Percentiles rank a stretch among this genome's conserved stretches.
Evolutionary conservation across 2,888 invertebrate species (phyloP).

Genomic region (Epinotia brunnichana): DNA sequence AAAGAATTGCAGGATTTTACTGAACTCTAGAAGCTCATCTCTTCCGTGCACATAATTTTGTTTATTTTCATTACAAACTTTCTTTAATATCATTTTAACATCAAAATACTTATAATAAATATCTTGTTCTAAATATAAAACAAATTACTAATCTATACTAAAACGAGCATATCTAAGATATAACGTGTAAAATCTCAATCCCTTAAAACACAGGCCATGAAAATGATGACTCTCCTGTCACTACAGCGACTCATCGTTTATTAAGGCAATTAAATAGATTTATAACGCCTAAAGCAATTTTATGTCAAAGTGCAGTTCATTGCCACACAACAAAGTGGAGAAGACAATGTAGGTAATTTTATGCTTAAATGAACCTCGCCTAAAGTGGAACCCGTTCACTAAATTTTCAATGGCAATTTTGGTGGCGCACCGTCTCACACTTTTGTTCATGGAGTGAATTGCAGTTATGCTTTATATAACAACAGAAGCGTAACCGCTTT

Average conservation of each 20-base stretch:
- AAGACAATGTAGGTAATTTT: constrained; percentile 81
- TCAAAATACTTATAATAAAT: too few species aligned
- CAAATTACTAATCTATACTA: too few species aligned
- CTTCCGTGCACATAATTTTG: too few species aligned
- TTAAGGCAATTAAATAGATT: constrained; percentile 82
- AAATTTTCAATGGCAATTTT: constrained; percentile 80
- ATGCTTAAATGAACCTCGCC: constrained; percentile 80
- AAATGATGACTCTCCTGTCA: constrained; percentile 74
- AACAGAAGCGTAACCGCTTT: constrained; percentile 78
- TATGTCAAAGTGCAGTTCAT: constrained; percentile 84
- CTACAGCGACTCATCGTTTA: constrained; percentile 79
- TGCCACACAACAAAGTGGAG: constrained; percentile 79
- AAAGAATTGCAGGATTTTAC: too few species aligned
- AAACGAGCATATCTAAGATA: too few species aligned
- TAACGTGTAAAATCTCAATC: not conserved
- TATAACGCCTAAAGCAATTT: constrained; percentile 80
- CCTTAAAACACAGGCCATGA: constrained; percentile 49
- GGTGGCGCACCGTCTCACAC: constrained; percentile 67
- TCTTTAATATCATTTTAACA: too few species aligned
- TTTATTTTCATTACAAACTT: too few species aligned
- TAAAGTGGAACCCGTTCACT: constrained; percentile 79
- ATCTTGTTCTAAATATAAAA: too few species aligned
- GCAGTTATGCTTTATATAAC: constrained; percentile 80
- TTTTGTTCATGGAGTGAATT: constrained; percentile 76
- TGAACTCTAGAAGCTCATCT: too few species aligned